These are phyloP conservation scores for Xiphorhynchus elegans DNA, from an alignment of 2,113 vertebrate genomes.

Conservation along the genomic window DNA sequence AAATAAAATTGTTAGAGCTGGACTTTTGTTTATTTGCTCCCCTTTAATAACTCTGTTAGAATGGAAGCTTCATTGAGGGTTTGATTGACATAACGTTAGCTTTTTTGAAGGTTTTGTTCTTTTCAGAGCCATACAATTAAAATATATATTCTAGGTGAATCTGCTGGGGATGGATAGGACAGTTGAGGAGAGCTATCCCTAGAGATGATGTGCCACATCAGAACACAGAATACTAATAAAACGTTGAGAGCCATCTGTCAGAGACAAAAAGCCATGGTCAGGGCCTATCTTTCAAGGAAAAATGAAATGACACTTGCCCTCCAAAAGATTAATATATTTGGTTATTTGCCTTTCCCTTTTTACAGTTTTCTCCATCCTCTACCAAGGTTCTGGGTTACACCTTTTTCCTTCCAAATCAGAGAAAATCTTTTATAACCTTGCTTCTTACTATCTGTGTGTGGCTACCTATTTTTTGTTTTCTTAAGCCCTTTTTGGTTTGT, in stretches of 20 bases:
- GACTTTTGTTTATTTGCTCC: neutral
- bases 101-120: neutral
- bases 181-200: conserved; percentile 17
- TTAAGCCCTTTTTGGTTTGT: neutral
- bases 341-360: conserved; percentile 21
- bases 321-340: conserved; percentile 50
- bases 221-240: conserved; percentile 55
- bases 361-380: neutral
- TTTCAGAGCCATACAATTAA: conserved; percentile 23
- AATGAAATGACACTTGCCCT: conserved; percentile 42
- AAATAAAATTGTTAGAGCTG: neutral
- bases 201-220: conserved; percentile 20
- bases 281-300: conserved; percentile 50
- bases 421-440: neutral
- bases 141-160: conserved; percentile 20
- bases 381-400: neutral
- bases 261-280: conserved; percentile 49
- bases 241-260: conserved; percentile 49
- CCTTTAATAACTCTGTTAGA: neutral
- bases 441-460: neutral
- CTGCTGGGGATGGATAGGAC: conserved; percentile 6
- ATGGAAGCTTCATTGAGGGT: neutral
- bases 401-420: neutral
- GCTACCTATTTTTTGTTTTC: neutral
- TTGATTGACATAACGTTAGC: neutral